phyloP scores from a whole-genome alignment of 2,113 vertebrate genomes.

The Anser cygnoides region DNA sequence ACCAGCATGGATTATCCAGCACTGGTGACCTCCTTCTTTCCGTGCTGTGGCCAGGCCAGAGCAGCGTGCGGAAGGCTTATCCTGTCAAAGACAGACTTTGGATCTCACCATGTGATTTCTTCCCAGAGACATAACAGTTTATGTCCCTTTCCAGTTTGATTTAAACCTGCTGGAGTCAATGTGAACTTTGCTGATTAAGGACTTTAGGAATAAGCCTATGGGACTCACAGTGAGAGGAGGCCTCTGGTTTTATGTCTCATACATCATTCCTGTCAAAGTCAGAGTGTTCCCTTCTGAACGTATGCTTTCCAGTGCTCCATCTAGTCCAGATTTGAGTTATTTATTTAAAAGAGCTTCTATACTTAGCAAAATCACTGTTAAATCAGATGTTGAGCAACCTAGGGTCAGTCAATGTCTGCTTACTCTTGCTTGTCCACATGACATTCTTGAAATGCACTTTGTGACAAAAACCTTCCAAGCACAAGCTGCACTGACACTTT shows the following conservation, averaged over 20 bases:
- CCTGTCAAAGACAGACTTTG: neutral
- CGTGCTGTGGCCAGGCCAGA: neutral
- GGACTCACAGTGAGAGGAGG: neutral
- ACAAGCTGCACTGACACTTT: neutral
- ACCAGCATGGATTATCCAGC: rapidly evolving
- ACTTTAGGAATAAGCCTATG: neutral
- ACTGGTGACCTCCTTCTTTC: neutral
- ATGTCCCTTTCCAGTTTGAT: neutral
- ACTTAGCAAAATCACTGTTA: neutral
- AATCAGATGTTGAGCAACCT: neutral
- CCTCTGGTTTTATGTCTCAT: neutral
- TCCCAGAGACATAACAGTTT: neutral
- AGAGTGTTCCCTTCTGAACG: neutral
- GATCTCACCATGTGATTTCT: neutral
- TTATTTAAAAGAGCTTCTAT: neutral
- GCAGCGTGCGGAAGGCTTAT: neutral
- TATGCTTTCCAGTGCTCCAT: neutral
- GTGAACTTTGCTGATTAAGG: neutral
- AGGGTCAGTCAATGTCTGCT: neutral
- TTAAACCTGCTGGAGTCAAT: neutral
- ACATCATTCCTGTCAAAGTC: neutral
- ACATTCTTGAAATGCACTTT: neutral
- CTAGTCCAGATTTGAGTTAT: neutral
- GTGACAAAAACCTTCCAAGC: neutral
- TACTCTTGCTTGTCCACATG: neutral